A percentile compares a stretch with the other conserved stretches of the same genome.
phyloP scores from a whole-genome alignment of 2,797 vertebrate genomes.

The Chiropotes sagulatus region DNA sequence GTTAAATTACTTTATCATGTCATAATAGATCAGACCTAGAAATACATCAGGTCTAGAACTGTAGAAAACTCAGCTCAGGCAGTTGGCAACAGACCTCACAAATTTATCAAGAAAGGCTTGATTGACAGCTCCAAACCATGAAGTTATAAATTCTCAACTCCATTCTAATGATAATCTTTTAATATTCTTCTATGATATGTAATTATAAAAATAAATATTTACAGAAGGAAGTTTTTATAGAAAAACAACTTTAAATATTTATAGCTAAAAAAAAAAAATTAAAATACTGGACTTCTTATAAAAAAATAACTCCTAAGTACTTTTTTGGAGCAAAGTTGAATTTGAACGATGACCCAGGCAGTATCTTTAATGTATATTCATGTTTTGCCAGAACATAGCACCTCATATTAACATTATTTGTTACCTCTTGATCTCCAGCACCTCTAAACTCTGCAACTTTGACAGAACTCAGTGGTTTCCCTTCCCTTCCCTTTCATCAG shows the following conservation, averaged over 20 bases:
- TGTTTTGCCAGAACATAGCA: not conserved
- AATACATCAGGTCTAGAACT: not conserved
- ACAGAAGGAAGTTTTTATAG: not conserved
- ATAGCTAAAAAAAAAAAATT: not conserved
- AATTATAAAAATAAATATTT: not conserved
- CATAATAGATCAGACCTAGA: not conserved
- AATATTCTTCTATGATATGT: not conserved
- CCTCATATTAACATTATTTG: not conserved
- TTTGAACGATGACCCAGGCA: not conserved
- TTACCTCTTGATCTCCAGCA: not conserved
- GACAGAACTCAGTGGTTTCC: not conserved
- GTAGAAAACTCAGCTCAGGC: not conserved
- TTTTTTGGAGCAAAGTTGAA: not conserved
- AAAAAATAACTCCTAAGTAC: not conserved
- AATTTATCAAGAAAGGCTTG: not conserved
- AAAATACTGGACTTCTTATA: not conserved
- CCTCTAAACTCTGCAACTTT: not conserved
- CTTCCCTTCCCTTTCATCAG: not conserved
- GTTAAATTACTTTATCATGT: not conserved
- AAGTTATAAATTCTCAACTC: not conserved
- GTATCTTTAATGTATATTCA: not conserved
- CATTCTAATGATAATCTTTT: not conserved
- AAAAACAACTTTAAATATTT: constrained; percentile 43
- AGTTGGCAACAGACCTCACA: not conserved
- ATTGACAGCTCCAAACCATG: not conserved